Evolutionary conservation across 64 coral and sea anemone species (phyloP), one percentile per base, ranked within the genome.

Genomic region (Stichodactyla helianthus): DNA sequence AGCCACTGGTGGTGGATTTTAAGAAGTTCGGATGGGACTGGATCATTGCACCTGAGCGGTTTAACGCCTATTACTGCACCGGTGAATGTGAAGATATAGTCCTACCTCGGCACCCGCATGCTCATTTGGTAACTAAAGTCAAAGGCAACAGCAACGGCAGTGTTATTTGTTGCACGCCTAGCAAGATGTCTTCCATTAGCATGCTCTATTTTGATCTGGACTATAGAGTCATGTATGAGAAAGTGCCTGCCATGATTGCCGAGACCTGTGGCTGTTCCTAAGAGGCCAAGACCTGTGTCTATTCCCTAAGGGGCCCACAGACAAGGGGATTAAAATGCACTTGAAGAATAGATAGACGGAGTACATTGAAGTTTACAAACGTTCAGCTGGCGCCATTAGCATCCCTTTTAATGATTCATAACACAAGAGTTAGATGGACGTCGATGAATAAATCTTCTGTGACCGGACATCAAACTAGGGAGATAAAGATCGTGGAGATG

Each of bases 181-280:
- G n/a, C 20, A 82, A 82, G 25, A 82, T 82, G 79, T 82, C 79
- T 22, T 50, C 79, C 51, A 82, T 82, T 82, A 53, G 50, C 13
- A 82, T 82, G 79, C 51, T 82, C 20, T 82, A 82, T 57, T 82
- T 82, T 22, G 79, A 82, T 82, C 53, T 82, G 51, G 53, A 82
- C 9, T 19, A 82, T 54, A 53, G 27, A 14, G 53, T 82, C 18
- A 51, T 82, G 79, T 51, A 53, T 13, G 79, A 82, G 50, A 22
- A 82, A 57, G 79, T 82, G 23, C 79, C 79, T 9, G 79, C 79
- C 20, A 82, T 82, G 79, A 35, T 82, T 9, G 79, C 79, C 52
- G 79, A 82, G 44, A 82, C 79, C 18, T 82, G 79, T 82, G 79
- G 79, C 44, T 82, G 79, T 14, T 54, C 50, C 15, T 82, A 77